phyloP scores from a whole-genome alignment of 2,113 vertebrate species.

The Pycnonotus jocosus region DNA sequence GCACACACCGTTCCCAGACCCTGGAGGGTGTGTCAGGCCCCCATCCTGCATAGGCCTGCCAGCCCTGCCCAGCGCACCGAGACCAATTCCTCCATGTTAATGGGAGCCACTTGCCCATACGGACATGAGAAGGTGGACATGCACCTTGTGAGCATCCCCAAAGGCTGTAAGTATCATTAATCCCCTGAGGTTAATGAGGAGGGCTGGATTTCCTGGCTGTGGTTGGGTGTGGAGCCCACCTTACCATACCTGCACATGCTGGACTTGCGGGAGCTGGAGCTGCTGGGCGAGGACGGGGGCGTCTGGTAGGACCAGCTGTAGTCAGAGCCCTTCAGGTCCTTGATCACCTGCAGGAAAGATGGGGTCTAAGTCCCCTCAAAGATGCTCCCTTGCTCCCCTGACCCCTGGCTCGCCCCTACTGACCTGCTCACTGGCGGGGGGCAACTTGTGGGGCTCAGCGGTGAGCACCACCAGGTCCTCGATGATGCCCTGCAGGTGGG shows the following conservation, averaged over 20 bases:
- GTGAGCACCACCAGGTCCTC: slow-evolving; percentile 91
- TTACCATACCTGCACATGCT: slow-evolving; percentile 92
- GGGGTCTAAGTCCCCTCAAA: neutral
- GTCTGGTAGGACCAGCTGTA: slow-evolving; percentile 99
- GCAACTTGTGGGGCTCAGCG: slow-evolving; percentile 93
- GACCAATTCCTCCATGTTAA: neutral
- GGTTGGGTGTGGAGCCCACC: neutral
- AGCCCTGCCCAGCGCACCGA: fast-evolving
- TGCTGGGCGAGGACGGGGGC: slow-evolving; percentile 91
- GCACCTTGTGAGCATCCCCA: neutral
- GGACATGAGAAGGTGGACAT: neutral
- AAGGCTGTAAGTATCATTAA: neutral
- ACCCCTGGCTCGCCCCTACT: fast-evolving
- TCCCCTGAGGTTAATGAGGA: neutral
- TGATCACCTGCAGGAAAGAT: slow-evolving; percentile 82
- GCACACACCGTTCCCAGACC: fast-evolving
- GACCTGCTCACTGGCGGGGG: slow-evolving; percentile 95
- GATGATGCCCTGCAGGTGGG: slow-evolving; percentile 95
- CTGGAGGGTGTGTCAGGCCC: fast-evolving
- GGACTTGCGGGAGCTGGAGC: slow-evolving; percentile 91
- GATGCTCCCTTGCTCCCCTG: neutral
- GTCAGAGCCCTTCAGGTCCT: slow-evolving; percentile 96
- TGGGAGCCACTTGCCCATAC: neutral
- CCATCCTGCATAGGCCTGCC: neutral
- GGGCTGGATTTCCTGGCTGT: neutral